phyloP scores from a whole-genome alignment of 2,888 invertebrate genomes.

The Automeris io region DNA sequence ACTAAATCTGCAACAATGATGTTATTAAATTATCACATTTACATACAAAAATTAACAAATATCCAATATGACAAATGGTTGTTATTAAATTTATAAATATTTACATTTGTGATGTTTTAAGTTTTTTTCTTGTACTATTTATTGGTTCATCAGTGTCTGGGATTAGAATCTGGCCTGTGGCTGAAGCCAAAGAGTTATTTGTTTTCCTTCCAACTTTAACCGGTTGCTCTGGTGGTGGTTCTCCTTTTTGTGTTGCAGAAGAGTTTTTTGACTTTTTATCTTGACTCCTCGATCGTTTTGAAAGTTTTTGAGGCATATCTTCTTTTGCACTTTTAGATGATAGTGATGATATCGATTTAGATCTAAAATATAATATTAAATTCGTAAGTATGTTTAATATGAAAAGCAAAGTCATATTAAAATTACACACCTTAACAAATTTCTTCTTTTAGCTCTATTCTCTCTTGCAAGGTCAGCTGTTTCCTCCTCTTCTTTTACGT shows the following conservation, averaged over 20 bases:
- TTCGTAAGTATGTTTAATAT: neutral
- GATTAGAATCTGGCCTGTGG: constrained; percentile 90
- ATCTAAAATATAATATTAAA: constrained; percentile 36
- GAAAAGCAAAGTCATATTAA: neutral
- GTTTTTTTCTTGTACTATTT: constrained; percentile 73
- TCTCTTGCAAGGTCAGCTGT: constrained; percentile 61
- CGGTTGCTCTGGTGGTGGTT: constrained; percentile 55
- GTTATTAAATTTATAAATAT: constrained; percentile 22
- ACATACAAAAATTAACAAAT: neutral
- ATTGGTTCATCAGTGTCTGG: constrained; percentile 67
- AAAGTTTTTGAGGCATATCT: constrained; percentile 57
- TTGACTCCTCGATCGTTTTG: constrained; percentile 45
- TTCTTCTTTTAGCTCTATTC: constrained; percentile 73
- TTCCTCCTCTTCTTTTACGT: constrained; percentile 56
- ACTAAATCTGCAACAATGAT: constrained; percentile 79
- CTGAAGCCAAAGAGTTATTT: constrained; percentile 90
- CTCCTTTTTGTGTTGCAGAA: constrained; percentile 50
- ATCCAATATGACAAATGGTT: neutral
- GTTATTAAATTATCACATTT: neutral
- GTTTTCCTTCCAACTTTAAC: constrained; percentile 84
- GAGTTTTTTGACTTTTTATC: constrained; percentile 61
- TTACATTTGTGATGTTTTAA: constrained; percentile 84
- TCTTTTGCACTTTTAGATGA: constrained; percentile 48
- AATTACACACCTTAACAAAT: constrained; percentile 48
- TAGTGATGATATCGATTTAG: constrained; percentile 51